A percentile compares a stretch with the other conserved stretches of the same genome.
phyloP scores from a whole-genome alignment of 2,113 vertebrate species.

The Ibidorhyncha struthersii region DNA sequence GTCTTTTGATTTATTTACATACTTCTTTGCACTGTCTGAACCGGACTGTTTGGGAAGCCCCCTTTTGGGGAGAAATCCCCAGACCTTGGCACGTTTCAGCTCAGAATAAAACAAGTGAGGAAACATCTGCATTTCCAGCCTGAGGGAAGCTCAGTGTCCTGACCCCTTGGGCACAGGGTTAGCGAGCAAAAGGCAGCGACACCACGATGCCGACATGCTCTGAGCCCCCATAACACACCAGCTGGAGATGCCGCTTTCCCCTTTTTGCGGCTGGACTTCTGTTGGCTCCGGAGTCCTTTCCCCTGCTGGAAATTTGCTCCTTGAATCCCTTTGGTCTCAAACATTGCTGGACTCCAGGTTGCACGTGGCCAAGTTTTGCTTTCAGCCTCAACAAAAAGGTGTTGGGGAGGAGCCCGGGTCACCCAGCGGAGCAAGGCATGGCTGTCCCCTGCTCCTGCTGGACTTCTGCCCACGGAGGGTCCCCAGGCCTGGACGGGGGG shows the following conservation, averaged over 20 bases:
- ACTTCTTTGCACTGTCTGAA: neutral
- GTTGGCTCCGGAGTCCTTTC: neutral
- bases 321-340: neutral
- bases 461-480: neutral
- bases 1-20: neutral
- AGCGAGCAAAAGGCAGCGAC: neutral
- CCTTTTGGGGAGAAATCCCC: neutral
- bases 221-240: fast-evolving
- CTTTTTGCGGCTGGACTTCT: neutral
- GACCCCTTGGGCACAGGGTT: neutral
- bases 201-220: neutral
- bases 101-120: neutral
- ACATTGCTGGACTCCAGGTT: neutral
- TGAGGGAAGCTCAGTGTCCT: neutral
- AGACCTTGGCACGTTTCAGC: neutral
- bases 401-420: neutral
- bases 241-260: neutral
- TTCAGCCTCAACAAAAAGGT: neutral
- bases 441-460: neutral
- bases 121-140: neutral
- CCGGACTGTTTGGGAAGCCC: neutral
- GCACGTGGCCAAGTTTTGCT: neutral
- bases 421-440: neutral
- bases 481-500: no score
- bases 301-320: neutral